phyloP scores from a whole-genome alignment of 2,113 vertebrate genomes.

The Puma concolor region DNA sequence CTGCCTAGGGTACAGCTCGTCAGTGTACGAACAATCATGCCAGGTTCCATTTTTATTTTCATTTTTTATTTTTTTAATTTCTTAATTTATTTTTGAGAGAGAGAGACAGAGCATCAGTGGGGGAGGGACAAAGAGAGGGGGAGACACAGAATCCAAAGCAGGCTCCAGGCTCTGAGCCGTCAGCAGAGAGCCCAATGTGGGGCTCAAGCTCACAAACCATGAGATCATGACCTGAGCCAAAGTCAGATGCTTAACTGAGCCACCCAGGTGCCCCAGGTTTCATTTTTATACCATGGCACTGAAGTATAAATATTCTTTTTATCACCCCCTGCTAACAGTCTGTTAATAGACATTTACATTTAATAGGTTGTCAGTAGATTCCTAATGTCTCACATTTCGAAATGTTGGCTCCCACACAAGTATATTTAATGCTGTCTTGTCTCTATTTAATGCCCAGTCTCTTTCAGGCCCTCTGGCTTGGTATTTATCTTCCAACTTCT shows the following conservation, averaged over 20 bases:
- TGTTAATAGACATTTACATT: rapidly evolving
- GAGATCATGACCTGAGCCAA: no score
- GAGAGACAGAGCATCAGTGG: no score
- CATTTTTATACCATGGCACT: neutral
- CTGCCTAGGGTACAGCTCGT: neutral
- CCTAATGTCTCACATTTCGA: neutral
- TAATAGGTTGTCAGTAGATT: neutral
- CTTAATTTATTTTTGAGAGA: no score
- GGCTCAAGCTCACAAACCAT: no score
- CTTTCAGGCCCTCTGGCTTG: neutral
- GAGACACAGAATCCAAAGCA: no score
- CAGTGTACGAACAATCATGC: constrained; percentile 53
- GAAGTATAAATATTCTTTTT: neutral
- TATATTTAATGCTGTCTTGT: rapidly evolving
- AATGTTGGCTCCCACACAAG: neutral
- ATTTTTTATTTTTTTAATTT: no score
- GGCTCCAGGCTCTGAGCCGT: no score
- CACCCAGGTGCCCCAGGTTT: neutral
- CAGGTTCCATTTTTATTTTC: neutral
- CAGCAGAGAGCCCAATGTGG: no score
- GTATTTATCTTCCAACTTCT: neutral
- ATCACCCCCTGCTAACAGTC: neutral
- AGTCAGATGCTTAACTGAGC: no score
- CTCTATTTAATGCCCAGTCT: neutral
- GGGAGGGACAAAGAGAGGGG: no score